phyloP scores from a whole-genome alignment of 2,113 vertebrate species.

The Ptilorrhoa leucosticta region DNA sequence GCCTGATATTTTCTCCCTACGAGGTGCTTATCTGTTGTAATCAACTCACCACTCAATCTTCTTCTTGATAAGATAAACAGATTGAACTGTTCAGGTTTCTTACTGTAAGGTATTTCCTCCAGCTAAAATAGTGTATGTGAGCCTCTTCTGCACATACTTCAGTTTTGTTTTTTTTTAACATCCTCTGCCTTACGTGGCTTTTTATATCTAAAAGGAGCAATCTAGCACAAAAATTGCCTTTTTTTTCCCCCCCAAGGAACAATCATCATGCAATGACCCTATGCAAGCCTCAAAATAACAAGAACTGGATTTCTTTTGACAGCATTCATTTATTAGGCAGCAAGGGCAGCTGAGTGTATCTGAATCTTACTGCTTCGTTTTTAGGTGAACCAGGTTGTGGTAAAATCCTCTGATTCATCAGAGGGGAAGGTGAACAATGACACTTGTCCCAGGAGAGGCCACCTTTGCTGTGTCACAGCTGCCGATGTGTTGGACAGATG shows the following conservation, averaged over 20 bases:
- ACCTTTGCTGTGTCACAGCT: neutral
- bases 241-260: fast-evolving
- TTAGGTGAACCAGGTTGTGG: neutral
- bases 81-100: constrained; percentile 16
- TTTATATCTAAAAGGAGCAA: neutral
- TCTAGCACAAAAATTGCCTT: constrained; percentile 6
- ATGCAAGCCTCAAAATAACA: neutral
- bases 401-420: neutral
- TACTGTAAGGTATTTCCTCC: constrained; percentile 26
- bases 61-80: constrained; percentile 44
- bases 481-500: neutral
- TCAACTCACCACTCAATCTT: constrained; percentile 34
- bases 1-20: neutral
- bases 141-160: neutral
- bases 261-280: constrained; percentile 7
- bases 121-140: neutral
- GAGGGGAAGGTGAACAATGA: neutral
- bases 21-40: constrained; percentile 30
- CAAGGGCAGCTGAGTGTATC: neutral
- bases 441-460: neutral
- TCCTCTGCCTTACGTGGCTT: neutral
- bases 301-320: constrained; percentile 24
- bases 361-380: neutral
- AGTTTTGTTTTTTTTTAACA: neutral
- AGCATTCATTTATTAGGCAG: constrained; percentile 31